Evolutionary conservation across 1,140 invertebrate species (phyloP).

Genomic region (Drosophila pandora): DNA sequence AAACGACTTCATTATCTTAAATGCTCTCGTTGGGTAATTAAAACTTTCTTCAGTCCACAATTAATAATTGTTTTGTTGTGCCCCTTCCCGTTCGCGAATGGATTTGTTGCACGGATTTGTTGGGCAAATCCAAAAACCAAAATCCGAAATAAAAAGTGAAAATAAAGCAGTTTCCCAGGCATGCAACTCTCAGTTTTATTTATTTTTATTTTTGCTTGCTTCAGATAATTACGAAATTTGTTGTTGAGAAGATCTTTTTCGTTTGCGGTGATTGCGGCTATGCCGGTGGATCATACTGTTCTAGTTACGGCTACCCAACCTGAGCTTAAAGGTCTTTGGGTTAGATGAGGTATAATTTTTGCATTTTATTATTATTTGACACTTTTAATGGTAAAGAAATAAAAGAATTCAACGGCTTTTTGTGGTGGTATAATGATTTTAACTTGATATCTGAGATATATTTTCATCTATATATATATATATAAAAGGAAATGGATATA

Average conservation of each 20-base stretch:
- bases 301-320: constrained; percentile 21
- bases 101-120: constrained; percentile 30
- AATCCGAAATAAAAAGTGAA: constrained; percentile 69
- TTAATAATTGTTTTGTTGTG: constrained; percentile 34
- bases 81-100: constrained; percentile 16
- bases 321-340: constrained; percentile 38
- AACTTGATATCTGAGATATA: constrained; percentile 1
- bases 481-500: not conserved
- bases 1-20: constrained; percentile 78
- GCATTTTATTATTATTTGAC: too few relatives aligned
- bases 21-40: constrained; percentile 50
- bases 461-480: too few relatives aligned
- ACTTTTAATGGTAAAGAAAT: constrained; percentile 7
- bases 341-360: constrained; percentile 20
- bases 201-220: constrained; percentile 9
- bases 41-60: constrained; percentile 72
- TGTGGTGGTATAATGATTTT: constrained; percentile 18
- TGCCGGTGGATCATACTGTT: constrained; percentile 13
- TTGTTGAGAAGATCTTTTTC: constrained; percentile 39
- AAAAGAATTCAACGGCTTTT: constrained; percentile 3
- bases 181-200: constrained; percentile 41
- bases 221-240: constrained; percentile 38
- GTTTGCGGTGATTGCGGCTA: constrained; percentile 15
- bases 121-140: constrained; percentile 46
- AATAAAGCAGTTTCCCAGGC: constrained; percentile 58